phyloP scores from a whole-genome alignment of 2,797 vertebrate genomes.

The Cirrhinus mrigala region DNA sequence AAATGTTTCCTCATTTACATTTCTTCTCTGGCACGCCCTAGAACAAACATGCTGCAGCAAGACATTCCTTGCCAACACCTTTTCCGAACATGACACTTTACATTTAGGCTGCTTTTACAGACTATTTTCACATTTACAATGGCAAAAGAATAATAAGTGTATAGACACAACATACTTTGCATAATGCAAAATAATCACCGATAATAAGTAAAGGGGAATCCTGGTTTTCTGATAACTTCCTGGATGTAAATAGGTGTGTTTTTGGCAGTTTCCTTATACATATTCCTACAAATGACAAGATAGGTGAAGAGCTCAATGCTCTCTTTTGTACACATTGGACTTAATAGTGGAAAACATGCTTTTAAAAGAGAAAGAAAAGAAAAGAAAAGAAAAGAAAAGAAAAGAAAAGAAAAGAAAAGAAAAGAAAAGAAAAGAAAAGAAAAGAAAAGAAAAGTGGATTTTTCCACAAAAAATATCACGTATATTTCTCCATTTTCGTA shows the following conservation, averaged over 20 bases:
- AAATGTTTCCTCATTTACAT: conserved; percentile 14
- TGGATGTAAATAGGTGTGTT: conserved; percentile 2
- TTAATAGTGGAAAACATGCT: neutral
- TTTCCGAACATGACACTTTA: neutral
- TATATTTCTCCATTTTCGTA: neutral
- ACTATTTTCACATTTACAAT: neutral
- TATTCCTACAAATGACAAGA: neutral
- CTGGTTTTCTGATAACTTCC: neutral
- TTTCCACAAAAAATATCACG: neutral
- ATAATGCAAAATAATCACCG: conserved; percentile 23
- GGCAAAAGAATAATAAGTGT: neutral
- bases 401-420: neutral
- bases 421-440: neutral
- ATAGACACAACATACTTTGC: neutral
- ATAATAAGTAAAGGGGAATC: neutral
- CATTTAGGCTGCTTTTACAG: neutral
- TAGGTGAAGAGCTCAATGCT: neutral
- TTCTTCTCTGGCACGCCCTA: neutral
- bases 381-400: neutral
- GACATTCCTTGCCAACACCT: neutral
- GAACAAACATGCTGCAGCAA: conserved; percentile 22
- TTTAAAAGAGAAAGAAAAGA: neutral
- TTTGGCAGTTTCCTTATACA: neutral
- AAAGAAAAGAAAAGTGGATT: neutral
- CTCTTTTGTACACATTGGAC: neutral